Evolutionary conservation across 2,888 invertebrate genomes (phyloP).

Genomic region (Oligia fasciuncula): DNA sequence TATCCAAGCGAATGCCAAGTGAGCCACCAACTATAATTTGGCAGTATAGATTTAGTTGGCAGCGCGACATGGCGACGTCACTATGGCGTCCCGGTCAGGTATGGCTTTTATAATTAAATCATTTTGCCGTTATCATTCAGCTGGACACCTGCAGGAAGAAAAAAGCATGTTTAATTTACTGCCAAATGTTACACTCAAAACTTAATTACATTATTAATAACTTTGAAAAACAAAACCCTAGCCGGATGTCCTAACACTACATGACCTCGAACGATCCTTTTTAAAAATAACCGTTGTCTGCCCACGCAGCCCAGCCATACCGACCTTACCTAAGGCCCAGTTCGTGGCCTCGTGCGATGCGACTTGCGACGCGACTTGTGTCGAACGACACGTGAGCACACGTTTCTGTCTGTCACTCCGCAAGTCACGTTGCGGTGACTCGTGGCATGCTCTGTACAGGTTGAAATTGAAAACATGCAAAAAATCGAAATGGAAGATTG

Average conservation of each 20-base stretch:
- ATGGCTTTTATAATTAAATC: background rate
- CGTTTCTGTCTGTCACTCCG: background rate
- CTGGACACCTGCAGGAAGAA: background rate
- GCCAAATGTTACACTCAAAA: background rate
- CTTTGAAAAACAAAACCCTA: background rate
- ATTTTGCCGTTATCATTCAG: background rate
- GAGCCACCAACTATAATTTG: no score
- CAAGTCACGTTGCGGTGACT: background rate
- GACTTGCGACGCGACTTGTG: background rate
- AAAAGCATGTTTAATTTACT: background rate
- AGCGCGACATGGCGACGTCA: no score
- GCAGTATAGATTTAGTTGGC: no score
- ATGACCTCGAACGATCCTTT: slow-evolving; percentile 2
- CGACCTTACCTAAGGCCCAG: slow-evolving; percentile 17
- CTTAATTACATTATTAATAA: background rate
- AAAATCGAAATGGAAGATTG: no score
- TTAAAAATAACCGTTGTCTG: slow-evolving; percentile 34
- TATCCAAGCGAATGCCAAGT: no score
- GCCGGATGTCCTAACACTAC: slow-evolving; percentile 9
- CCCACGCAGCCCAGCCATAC: slow-evolving; percentile 18
- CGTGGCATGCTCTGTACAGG: background rate
- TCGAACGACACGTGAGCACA: background rate
- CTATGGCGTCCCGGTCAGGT: no score
- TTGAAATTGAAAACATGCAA: no score
- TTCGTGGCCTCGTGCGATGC: background rate